Base-by-base conservation (phyloP, 2,113 vertebrate species). In the Esox niger region DNA sequence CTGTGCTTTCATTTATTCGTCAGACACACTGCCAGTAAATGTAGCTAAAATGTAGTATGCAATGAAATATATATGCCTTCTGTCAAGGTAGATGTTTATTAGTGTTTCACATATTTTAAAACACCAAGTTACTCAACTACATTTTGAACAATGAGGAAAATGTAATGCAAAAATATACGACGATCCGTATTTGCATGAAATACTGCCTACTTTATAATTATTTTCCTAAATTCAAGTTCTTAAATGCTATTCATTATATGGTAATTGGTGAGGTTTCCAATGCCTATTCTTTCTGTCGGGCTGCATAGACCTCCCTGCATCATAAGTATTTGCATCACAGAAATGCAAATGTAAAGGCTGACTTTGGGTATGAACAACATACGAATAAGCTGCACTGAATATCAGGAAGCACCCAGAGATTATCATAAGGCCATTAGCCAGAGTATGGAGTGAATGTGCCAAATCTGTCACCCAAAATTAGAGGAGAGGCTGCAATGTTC, bases 401-500 rank as follows among this genome's bases (percentile, higher is more conserved):
- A n/a, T n/a, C 82, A 69, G 68, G 78, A 59, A 59, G 64, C 68
- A 64, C 38, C 64, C 68, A 70, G 52, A 82, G 32, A 79, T 70
- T 82, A 82, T 79, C 54, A 79, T 76, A 61, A 81, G 80, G 78
- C 66, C 70, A 84, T 84, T 81, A 84, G 78, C 70, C 63, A 43
- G 60, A 77, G 73, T 70, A 74, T 81, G 79, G 74, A 77, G 57
- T 52, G 73, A 31, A 64, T 47, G 62, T 77, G 83, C 82, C 83
- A 88, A 67, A 75, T 87, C 69, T 86, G 77, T 77, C 71, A 38
- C 77, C 84, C 73, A 81, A 79, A 85, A 86, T 82, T 71, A 83
- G 69, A 79, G 69, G 49, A 68, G 69, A 82, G 70, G 64, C 64
- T 69, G 70, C 58, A 85, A 85, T 79, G 71, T 81, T 76, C 69